phyloP scores from a whole-genome alignment of 2,888 invertebrate species.

The Augochlorella aurata region DNA sequence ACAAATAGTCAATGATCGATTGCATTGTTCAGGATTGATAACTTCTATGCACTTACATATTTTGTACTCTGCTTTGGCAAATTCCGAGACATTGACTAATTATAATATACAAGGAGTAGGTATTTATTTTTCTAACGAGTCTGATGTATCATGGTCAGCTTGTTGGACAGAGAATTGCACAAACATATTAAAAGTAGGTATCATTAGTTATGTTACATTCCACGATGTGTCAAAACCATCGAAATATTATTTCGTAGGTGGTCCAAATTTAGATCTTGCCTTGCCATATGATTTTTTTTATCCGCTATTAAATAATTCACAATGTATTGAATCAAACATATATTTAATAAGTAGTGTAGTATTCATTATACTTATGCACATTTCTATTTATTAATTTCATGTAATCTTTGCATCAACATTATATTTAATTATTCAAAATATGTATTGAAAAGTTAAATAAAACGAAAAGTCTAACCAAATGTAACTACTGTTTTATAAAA shows the following conservation, averaged over 20 bases:
- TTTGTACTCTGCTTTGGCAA: constrained; percentile 73
- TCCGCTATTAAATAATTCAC: constrained; percentile 83
- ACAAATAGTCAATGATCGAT: constrained; percentile 65
- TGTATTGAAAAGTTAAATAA: neutral
- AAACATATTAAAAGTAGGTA: constrained; percentile 67
- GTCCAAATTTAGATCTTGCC: constrained; percentile 86
- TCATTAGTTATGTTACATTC: constrained; percentile 77
- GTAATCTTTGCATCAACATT: neutral
- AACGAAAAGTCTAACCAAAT: constrained; percentile 1
- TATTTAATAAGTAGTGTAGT: constrained; percentile 39
- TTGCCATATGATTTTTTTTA: constrained; percentile 90
- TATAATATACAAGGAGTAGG: constrained; percentile 74
- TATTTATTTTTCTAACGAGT: constrained; percentile 73
- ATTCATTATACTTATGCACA: constrained; percentile 14
- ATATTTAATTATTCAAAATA: neutral
- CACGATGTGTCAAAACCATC: constrained; percentile 83
- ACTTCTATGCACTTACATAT: constrained; percentile 76
- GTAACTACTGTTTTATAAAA: constrained; percentile 15
- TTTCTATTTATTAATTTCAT: constrained; percentile 29
- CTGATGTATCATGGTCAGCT: constrained; percentile 72
- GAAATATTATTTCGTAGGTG: constrained; percentile 83
- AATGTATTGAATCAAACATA: constrained; percentile 21
- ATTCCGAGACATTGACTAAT: constrained; percentile 72
- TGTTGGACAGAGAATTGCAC: constrained; percentile 72
- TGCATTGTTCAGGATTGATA: constrained; percentile 76